Percentiles rank a stretch among this genome's conserved stretches.
Evolutionary conservation across 2,888 invertebrate genomes (phyloP).

Genomic region (Acrobasis consociella): DNA sequence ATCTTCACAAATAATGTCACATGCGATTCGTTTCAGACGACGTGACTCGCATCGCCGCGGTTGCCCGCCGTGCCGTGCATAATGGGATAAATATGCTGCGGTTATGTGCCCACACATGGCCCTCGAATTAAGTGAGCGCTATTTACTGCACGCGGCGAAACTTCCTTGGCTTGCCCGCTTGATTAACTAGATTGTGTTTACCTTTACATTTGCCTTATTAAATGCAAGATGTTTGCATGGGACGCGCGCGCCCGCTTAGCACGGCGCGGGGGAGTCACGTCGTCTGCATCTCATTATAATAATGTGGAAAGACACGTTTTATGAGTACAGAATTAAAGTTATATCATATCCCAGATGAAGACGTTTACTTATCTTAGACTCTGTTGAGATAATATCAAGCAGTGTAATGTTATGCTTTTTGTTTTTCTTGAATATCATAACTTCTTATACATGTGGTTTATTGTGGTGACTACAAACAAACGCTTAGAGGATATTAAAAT

Average conservation of each 20-base stretch:
- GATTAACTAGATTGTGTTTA: conserved; percentile 74
- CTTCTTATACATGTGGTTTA: background rate
- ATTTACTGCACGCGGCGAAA: conserved; percentile 72
- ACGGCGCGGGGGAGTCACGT: conserved; percentile 26
- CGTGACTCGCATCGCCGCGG: conserved; percentile 80
- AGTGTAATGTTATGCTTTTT: background rate
- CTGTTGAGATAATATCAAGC: background rate
- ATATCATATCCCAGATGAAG: conserved; percentile 27
- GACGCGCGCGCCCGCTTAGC: conserved; percentile 31
- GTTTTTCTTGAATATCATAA: background rate
- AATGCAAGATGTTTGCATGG: conserved; percentile 49
- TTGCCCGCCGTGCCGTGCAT: conserved; percentile 75
- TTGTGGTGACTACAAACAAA: background rate
- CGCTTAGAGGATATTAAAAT: conserved; percentile 34
- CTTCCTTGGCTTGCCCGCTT: conserved; percentile 61
- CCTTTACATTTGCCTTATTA: conserved; percentile 55
- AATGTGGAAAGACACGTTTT: conserved; percentile 34
- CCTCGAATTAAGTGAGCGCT: conserved; percentile 78
- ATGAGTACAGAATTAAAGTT: conserved; percentile 31
- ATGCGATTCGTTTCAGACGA: conserved; percentile 82
- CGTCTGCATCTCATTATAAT: conserved; percentile 45
- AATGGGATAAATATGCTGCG: conserved; percentile 82
- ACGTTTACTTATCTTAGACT: conserved; percentile 10
- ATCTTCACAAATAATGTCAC: conserved; percentile 84
- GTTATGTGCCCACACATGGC: conserved; percentile 79